phyloP scores from a whole-genome alignment of 2,797 vertebrate genomes.

The Spheniscus humboldti region DNA sequence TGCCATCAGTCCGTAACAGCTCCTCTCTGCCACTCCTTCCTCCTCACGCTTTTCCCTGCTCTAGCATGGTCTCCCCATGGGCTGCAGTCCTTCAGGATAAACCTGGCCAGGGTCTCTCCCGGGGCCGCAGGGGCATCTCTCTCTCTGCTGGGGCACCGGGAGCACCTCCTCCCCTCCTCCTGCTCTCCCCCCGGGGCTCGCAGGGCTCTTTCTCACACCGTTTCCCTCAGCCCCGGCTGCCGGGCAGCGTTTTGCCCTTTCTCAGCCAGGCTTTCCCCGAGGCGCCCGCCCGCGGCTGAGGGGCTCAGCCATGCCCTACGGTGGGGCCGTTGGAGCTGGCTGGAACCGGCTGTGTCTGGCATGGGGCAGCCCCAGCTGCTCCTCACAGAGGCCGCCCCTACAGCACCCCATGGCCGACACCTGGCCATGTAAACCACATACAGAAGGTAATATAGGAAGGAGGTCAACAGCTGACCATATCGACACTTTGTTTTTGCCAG shows the following conservation, averaged over 20 bases:
- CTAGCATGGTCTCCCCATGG: not conserved
- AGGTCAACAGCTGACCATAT: not conserved
- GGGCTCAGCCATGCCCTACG: not conserved
- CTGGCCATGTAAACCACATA: fast-evolving
- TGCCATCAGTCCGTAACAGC: fast-evolving
- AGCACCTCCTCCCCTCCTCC: not conserved
- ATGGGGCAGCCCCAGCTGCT: fast-evolving
- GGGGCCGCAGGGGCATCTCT: fast-evolving
- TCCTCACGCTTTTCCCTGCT: not conserved
- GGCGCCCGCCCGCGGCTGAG: not conserved
- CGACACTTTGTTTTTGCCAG: not conserved
- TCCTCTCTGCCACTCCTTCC: no score
- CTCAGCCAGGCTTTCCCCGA: not conserved
- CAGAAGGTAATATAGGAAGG: not conserved
- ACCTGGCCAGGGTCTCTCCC: not conserved
- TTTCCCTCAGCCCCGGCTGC: no score
- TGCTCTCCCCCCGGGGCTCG: not conserved
- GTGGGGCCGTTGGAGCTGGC: not conserved
- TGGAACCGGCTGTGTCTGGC: not conserved
- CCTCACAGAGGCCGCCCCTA: not conserved
- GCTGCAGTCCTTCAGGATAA: not conserved
- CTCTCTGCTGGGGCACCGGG: not conserved
- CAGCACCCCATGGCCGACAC: fast-evolving
- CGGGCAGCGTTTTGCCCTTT: not conserved
- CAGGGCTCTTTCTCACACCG: no score